These are phyloP conservation scores for Notospermus geniculatus DNA, from an alignment of 1,140 invertebrate genomes.

Conservation along the genomic window DNA sequence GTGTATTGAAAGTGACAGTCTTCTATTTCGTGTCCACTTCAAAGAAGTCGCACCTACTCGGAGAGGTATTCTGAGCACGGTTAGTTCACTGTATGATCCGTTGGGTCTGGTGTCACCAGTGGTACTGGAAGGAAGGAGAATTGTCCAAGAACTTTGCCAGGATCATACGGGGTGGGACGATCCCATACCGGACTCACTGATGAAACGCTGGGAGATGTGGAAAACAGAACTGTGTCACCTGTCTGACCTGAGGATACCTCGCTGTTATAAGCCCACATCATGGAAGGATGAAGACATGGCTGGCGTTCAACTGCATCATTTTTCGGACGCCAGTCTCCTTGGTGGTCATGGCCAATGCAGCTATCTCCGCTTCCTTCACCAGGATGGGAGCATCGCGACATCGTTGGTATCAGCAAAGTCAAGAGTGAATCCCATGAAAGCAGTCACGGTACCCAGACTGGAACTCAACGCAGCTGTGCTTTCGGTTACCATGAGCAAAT, in stretches of 20 bases:
- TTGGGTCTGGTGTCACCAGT: conserved; percentile 28
- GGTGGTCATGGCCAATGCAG: conserved; percentile 29
- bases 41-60: conserved; percentile 23
- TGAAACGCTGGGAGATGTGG: conserved; percentile 20
- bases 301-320: conserved; percentile 23
- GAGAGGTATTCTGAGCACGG: conserved; percentile 26
- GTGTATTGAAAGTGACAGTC: conserved; percentile 29
- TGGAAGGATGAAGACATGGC: conserved; percentile 19
- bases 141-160: conserved; percentile 29
- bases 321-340: conserved; percentile 31
- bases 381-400: conserved; percentile 13
- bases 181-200: conserved; percentile 10
- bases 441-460: conserved; percentile 22
- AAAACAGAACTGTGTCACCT: conserved; percentile 15
- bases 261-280: conserved; percentile 23
- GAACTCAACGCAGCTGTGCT: conserved; percentile 28
- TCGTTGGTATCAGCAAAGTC: conserved; percentile 27
- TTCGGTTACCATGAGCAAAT: conserved; percentile 21
- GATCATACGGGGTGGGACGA: conserved; percentile 21
- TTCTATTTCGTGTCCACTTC: conserved; percentile 24
- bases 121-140: conserved; percentile 24
- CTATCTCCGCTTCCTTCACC: conserved; percentile 21
- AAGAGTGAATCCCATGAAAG: conserved; percentile 22
- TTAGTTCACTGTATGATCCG: conserved; percentile 32
- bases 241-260: neutral